Conservation (phyloP, 1,140 invertebrate genomes). For the Octopus bimaculoides region DNA sequence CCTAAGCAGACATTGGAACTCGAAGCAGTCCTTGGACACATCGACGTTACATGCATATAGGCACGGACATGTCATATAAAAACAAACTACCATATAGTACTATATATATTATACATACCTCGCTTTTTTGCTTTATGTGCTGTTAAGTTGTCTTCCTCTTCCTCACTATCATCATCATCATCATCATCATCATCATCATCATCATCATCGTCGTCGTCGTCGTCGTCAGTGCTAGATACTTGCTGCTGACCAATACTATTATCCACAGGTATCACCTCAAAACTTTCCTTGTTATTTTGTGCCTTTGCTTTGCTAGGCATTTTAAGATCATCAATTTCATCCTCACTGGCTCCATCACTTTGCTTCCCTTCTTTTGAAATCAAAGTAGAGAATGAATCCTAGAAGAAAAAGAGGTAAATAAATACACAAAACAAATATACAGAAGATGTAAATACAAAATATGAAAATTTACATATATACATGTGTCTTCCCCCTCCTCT, state of each 20-base stretch:
- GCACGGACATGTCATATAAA: no score
- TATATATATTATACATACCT: constrained; percentile 24
- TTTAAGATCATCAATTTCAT: constrained; percentile 57
- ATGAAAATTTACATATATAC: no score
- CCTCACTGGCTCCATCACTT: constrained; percentile 21
- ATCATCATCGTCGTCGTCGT: constrained; percentile 44
- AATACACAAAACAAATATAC: no score
- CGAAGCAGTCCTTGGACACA: no score
- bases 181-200: constrained; percentile 19
- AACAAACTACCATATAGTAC: constrained; percentile 14
- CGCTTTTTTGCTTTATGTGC: constrained; percentile 38
- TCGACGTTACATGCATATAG: no score
- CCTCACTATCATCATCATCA: constrained; percentile 30
- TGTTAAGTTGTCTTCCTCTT: constrained; percentile 27
- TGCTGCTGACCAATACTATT: no score
- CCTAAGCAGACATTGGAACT: no score
- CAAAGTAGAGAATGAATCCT: no score
- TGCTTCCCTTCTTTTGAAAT: background rate
- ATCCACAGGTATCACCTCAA: no score
- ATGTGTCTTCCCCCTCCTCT: no score
- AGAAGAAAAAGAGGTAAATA: no score
- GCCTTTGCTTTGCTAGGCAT: background rate
- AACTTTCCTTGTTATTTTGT: constrained; percentile 40
- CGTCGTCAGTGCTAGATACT: constrained; percentile 44
- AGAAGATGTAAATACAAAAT: no score